These are phyloP conservation scores for Pontoporia blainvillei DNA, from an alignment of 2,113 vertebrate species.

Conservation along the genomic window DNA sequence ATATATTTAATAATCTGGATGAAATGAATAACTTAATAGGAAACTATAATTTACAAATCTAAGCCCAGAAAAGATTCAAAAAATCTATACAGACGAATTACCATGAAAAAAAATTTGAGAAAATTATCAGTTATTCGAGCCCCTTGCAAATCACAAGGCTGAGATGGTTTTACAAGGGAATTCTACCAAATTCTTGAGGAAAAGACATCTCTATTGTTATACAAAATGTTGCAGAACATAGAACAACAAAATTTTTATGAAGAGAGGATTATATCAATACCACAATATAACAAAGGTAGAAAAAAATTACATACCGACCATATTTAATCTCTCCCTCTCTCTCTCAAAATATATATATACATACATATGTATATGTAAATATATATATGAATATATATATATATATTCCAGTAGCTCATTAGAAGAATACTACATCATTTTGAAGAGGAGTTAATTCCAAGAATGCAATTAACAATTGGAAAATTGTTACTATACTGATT, in stretches of 20 bases:
- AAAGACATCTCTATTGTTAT: background rate
- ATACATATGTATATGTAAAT: background rate
- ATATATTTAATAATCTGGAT: background rate
- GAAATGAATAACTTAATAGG: background rate
- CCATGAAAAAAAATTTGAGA: background rate
- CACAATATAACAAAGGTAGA: background rate
- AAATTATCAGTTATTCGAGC: background rate
- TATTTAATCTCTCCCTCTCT: background rate
- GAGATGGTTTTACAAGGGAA: background rate
- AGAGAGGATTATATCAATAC: background rate
- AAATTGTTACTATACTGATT: background rate
- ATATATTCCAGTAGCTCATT: background rate
- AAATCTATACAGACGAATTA: background rate
- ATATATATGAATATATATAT: no score
- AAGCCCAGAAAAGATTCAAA: background rate
- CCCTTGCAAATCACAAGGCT: background rate
- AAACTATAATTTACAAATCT: background rate
- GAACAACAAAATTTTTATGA: background rate
- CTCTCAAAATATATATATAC: background rate
- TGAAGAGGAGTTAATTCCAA: background rate
- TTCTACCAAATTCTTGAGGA: background rate
- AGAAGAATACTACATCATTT: background rate
- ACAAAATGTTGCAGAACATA: background rate
- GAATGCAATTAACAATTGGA: background rate
- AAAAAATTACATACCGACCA: background rate